A percentile compares a stretch with the other conserved stretches of the same genome.
phyloP scores from a whole-genome alignment of 2,888 invertebrate genomes.

The Cynaeus angustus region DNA sequence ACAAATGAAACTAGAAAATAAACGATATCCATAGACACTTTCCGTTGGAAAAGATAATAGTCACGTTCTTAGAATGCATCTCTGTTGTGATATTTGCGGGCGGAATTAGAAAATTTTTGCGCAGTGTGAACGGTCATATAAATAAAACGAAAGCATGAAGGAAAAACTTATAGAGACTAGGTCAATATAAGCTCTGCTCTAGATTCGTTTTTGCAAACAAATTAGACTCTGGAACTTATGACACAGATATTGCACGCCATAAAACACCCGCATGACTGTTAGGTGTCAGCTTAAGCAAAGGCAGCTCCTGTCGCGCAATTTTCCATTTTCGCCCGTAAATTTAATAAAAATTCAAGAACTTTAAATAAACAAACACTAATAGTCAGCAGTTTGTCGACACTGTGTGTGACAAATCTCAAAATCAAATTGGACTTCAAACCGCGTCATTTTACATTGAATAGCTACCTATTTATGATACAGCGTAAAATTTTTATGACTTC shows the following conservation, averaged over 20 bases:
- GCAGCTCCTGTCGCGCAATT: too few relatives aligned
- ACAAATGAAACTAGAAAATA: not conserved
- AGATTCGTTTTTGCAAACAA: too few relatives aligned
- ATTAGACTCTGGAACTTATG: too few relatives aligned
- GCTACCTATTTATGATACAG: constrained; percentile 1
- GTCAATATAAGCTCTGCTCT: too few relatives aligned
- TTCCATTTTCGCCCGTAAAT: too few relatives aligned
- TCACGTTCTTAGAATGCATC: constrained; percentile 2
- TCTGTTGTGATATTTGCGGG: not conserved
- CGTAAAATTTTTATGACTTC: constrained; percentile 8
- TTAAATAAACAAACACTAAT: not conserved
- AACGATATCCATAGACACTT: not conserved
- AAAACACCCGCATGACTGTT: too few relatives aligned
- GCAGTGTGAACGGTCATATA: not conserved
- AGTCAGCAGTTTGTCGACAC: too few relatives aligned
- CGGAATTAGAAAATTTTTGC: not conserved
- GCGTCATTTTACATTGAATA: constrained; percentile 1
- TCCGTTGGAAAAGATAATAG: constrained; percentile 4
- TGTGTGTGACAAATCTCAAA: not conserved
- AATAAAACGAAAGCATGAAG: too few relatives aligned
- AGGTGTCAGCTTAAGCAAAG: too few relatives aligned
- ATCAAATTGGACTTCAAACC: constrained; percentile 1
- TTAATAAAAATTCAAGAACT: not conserved
- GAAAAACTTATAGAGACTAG: too few relatives aligned
- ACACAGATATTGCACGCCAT: not conserved